Evolutionary conservation across 2,888 invertebrate genomes (phyloP).

Genomic region (Capitulum mitella): DNA sequence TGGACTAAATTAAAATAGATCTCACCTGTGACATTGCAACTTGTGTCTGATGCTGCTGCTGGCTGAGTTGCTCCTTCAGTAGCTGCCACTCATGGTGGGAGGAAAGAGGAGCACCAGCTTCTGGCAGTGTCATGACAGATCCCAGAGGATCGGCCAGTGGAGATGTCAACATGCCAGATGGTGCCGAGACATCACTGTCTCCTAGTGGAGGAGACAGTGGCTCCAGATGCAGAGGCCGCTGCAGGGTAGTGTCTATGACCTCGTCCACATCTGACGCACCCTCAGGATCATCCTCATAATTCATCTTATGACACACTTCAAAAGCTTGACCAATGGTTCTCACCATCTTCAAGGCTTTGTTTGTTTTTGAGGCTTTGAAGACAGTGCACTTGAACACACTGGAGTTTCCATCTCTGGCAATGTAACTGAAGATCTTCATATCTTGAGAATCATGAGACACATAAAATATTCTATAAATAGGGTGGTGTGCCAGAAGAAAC

Average conservation of each 20-base stretch:
- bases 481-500: constrained; percentile 76
- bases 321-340: constrained; percentile 98
- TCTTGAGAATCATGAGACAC: constrained; percentile 98
- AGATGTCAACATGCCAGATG: neutral
- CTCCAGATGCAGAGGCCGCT: neutral
- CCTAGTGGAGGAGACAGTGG: neutral
- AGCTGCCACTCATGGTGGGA: constrained; percentile 54
- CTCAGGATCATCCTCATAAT: constrained; percentile 51
- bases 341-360: constrained; percentile 96
- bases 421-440: constrained; percentile 98
- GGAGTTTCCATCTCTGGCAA: constrained; percentile 90
- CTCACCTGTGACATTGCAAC: constrained; percentile 73
- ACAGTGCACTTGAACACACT: constrained; percentile 98
- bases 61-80: constrained; percentile 81
- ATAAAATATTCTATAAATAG: constrained; percentile 96
- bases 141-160: neutral
- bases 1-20: too few species aligned
- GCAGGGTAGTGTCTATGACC: neutral
- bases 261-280: neutral
- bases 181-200: too few species aligned
- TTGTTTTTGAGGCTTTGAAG: constrained; percentile 98
- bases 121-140: neutral
- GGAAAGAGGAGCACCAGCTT: neutral
- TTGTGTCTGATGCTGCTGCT: constrained; percentile 88
- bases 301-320: constrained; percentile 86